Evolutionary conservation across 2,113 vertebrate genomes (phyloP), one percentile per base, ranked within the genome.

Genomic region (Leptobrachium leishanense): DNA sequence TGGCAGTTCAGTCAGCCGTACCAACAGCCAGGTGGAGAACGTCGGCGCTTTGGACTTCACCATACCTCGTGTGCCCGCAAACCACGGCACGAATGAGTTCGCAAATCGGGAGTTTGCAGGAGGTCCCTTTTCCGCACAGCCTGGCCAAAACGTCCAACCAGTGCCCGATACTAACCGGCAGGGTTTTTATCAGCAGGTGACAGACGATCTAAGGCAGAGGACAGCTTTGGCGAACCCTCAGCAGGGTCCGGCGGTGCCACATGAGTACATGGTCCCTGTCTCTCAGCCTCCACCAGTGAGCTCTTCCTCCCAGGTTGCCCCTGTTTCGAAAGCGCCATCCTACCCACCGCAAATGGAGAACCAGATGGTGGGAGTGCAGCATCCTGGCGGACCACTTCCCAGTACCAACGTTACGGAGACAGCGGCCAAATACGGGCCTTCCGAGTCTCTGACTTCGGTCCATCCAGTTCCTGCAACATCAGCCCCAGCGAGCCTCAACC

Each of bases 101-200:
- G 77, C 82, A 0, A 83, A 50, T 50, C 86, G 83, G 0, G 5
- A 85, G 43, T 83, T 59, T 15, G 46, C 87, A 59, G 84, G 88
- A 8, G 84, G 89, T 79, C 84, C 59, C 57, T 53, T 83, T 62
- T 10, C 68, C 66, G 92, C 5, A 74, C 93, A 85, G 54, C 76
- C 76, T 31, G 44, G 57, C 83, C 84, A 59, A 41, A 81, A 84
- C 31, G 81, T 13, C 55, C 86, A 75, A 1, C 20, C 67, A 0
- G 86, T 66, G 15, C 39, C 85, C 0, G 85, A 88, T 64, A 81
- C 75, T 20, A 92, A 75, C 90, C 83, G 86, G 8, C 89, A 90
- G 79, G 90, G 76, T 89, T 97, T 98, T 88, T 97, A 97, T 84
- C 95, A 94, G 83, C 97, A 98, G 95, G 96, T 98, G 82, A 96